A percentile compares a stretch with the other conserved stretches of the same genome.
phyloP scores from a whole-genome alignment of 2,113 vertebrate genomes.

The Amblyornis subalaris region DNA sequence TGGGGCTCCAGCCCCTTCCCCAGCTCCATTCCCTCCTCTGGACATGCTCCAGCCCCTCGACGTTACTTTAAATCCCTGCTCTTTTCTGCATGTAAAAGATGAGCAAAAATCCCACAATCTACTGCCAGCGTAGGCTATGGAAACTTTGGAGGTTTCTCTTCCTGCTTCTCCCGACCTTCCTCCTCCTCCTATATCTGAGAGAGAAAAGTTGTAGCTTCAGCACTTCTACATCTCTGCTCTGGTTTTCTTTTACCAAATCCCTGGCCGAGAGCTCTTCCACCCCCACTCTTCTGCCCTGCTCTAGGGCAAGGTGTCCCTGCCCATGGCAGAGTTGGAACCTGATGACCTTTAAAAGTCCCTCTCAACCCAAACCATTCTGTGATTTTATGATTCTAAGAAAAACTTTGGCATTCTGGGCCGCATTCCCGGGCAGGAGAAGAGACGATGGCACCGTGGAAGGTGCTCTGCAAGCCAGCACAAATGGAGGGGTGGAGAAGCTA shows the following conservation, averaged over 20 bases:
- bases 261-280: neutral
- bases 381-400: neutral
- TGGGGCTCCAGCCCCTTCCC: neutral
- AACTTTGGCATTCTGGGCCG: neutral
- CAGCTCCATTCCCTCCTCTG: fast-evolving
- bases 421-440: neutral
- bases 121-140: neutral
- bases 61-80: neutral
- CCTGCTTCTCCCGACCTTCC: neutral
- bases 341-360: neutral
- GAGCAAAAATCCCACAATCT: neutral
- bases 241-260: neutral
- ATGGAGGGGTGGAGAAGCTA: neutral
- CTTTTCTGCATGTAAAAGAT: neutral
- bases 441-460: neutral
- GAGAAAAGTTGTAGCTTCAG: neutral
- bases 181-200: neutral
- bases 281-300: neutral
- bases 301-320: neutral
- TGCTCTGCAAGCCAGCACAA: neutral
- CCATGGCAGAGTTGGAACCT: neutral
- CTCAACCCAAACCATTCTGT: neutral
- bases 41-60: fast-evolving
- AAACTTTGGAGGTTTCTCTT: neutral
- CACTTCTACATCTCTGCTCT: neutral